Evolutionary conservation across 2,797 vertebrate genomes (phyloP).

Genomic region (Xyrichtys novacula): DNA sequence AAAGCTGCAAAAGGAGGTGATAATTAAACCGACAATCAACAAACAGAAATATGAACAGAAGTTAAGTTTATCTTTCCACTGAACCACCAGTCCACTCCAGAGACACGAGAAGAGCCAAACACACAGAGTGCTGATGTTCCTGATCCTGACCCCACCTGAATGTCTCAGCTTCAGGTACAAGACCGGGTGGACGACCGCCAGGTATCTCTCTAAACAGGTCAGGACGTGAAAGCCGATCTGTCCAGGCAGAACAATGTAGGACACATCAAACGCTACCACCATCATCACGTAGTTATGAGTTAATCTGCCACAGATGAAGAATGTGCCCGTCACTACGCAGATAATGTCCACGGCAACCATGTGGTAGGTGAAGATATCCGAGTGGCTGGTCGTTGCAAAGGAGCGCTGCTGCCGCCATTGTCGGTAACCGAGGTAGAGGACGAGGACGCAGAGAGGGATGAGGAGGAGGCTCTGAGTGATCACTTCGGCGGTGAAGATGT

Average conservation of each 20-base stretch:
- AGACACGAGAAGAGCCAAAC: constrained; percentile 20
- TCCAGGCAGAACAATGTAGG: accelerated
- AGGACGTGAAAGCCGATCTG: neutral
- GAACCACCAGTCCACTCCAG: accelerated
- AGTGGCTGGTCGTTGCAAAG: constrained; percentile 4
- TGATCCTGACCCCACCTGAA: constrained; percentile 7
- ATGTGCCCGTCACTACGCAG: accelerated
- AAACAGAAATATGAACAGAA: accelerated
- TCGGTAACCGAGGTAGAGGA: constrained; percentile 25
- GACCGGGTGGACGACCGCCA: constrained; percentile 55
- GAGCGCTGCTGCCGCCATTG: constrained; percentile 18
- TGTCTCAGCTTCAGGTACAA: constrained; percentile 28
- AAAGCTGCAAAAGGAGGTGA: constrained; percentile 6
- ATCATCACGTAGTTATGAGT: accelerated
- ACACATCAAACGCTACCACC: accelerated
- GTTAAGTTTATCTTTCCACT: accelerated
- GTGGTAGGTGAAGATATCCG: constrained; percentile 39
- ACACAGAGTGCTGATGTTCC: neutral
- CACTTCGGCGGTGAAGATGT: accelerated
- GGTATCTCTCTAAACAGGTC: constrained; percentile 43
- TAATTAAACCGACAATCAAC: neutral
- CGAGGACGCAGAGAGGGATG: neutral
- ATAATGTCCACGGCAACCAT: constrained; percentile 9
- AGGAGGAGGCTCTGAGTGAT: neutral
- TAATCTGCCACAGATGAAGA: accelerated